A percentile compares a stretch with the other conserved stretches of the same genome.
Conservation (phyloP, 30 jellyfish, hydroid and myxozoan species). For the Cassiopea xamachana region DNA sequence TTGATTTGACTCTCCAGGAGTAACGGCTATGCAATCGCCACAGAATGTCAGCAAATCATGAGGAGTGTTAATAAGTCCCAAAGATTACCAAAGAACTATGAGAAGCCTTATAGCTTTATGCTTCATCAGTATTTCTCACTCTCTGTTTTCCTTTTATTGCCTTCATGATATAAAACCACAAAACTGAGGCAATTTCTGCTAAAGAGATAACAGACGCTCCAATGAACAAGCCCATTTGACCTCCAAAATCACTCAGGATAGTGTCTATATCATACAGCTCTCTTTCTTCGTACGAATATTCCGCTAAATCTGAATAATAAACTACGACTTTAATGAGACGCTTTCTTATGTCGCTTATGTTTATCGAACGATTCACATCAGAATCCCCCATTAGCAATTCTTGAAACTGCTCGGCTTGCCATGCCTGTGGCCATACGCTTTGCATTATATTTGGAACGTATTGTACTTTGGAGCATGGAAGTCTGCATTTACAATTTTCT, state of each 20-base stretch:
- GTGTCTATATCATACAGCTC: conserved; percentile 14
- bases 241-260: conserved; percentile 50
- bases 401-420: conserved; percentile 36
- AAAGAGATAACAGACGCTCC: conserved; percentile 68
- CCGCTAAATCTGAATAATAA: conserved; percentile 22
- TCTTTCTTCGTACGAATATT: conserved; percentile 7
- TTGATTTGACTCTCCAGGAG: too few species aligned
- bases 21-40: too few species aligned
- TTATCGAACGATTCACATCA: background rate
- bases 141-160: background rate
- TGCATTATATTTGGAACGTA: conserved; percentile 28
- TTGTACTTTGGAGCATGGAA: conserved; percentile 46
- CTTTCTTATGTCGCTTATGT: background rate
- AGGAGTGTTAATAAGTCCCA: too few species aligned
- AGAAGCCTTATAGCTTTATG: background rate
- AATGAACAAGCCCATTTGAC: conserved; percentile 66
- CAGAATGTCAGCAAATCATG: too few species aligned
- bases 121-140: background rate
- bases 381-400: background rate
- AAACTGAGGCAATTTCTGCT: conserved; percentile 10
- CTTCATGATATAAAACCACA: background rate
- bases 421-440: conserved; percentile 58
- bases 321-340: background rate
- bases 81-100: too few species aligned
- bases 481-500: conserved; percentile 18